These are phyloP conservation scores for Agrilus planipennis DNA, from an alignment of 1,140 invertebrate species.

Conservation along the genomic window DNA sequence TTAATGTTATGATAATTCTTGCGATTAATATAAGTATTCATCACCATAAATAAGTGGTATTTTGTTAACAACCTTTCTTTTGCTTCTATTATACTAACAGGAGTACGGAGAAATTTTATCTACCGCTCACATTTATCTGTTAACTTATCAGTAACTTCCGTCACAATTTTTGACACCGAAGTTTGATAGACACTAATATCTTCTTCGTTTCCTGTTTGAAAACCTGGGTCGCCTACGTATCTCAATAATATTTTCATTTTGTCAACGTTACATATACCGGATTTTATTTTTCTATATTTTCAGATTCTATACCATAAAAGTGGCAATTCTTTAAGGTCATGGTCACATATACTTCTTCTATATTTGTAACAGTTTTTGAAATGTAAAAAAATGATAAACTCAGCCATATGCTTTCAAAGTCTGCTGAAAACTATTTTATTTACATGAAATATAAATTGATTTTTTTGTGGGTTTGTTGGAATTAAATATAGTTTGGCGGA, in stretches of 20 bases:
- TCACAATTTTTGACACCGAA: not conserved
- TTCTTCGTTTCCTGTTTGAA: not conserved
- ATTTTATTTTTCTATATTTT: not conserved
- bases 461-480: not conserved
- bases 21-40: too few relatives aligned
- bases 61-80: too few relatives aligned
- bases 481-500: too few relatives aligned
- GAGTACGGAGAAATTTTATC: too few relatives aligned
- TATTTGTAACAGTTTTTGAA: not conserved
- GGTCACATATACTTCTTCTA: slow-evolving; percentile 1
- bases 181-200: not conserved
- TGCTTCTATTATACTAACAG: too few relatives aligned
- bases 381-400: not conserved
- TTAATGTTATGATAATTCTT: too few relatives aligned
- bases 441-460: not conserved
- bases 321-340: not conserved
- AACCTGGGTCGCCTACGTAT: not conserved
- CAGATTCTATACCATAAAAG: not conserved
- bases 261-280: not conserved
- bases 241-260: not conserved
- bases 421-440: too few relatives aligned
- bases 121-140: too few relatives aligned
- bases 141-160: too few relatives aligned
- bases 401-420: not conserved
- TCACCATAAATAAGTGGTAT: too few relatives aligned